Base-by-base conservation (phyloP, 1,140 invertebrate species). In the Meloidogyne chitwoodi region DNA sequence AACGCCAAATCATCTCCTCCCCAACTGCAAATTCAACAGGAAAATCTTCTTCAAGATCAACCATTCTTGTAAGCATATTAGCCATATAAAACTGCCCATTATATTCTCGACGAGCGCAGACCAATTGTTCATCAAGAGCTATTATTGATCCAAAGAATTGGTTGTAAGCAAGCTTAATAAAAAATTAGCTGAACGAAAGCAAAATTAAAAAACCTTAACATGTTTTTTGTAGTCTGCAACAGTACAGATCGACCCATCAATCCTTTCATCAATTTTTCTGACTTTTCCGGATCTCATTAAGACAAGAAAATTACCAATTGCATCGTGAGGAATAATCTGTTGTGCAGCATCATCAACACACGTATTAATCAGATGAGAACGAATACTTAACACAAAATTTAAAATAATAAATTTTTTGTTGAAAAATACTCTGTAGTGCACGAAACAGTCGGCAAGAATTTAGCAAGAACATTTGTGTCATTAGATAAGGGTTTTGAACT, bases 41-140 rank as follows among this genome's bases (percentile, higher is more conserved):
- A 29, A 38, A 71, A 71, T 11, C n/a, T 19, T 34, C 8, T 44
- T 74, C 34, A 14, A 38, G 4, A 29, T 27, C 34, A 26, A 68
- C 65, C 2, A 64, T 22, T 22, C 22, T 26, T 22, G 29, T 38
- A 73, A 74, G 65, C 31, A 72, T 38, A n/a, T 24, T 74, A 31
- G 34, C 70, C 19, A 76, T 24, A 75, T n/a, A 24, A 29, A 27
- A 76, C n/a, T 27, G 29, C 6, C 74, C 66, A 24, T 76, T 76
- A 31, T 72, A 61, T 8, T 76, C 74, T 5, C 73, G 79, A 68
- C 73, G 69, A 76, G 75, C 34, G 19, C 44, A 73, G 4, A 79
- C 27, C 2, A 31, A 66, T 48, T 24, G 61, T 67, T 68, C 73
- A 41, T 74, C 72, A 14, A 41, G 24, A 16, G 34, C 48, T 14